Evolutionary conservation across 2,113 vertebrate species (phyloP).

Genomic region (Taurulus bubalis): DNA sequence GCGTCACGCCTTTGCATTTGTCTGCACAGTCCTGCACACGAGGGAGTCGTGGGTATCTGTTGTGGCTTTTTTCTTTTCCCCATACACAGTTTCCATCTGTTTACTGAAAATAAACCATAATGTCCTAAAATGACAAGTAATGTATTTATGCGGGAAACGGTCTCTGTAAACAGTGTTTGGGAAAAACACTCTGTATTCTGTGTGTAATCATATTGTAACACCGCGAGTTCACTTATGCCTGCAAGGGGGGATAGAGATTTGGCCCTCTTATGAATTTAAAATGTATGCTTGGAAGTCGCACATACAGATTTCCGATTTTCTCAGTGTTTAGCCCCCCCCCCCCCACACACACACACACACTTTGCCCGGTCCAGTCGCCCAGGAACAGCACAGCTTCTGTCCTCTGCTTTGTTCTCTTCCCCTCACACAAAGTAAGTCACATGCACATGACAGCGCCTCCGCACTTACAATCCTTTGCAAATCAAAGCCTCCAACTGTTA

Average conservation of each 20-base stretch:
- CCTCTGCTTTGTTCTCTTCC: conserved; percentile 25
- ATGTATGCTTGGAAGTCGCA: conserved; percentile 4
- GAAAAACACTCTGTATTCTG: conserved; percentile 20
- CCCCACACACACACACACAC: too few relatives aligned
- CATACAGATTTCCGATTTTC: not conserved
- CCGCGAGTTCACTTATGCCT: conserved; percentile 34
- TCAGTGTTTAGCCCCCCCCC: not conserved
- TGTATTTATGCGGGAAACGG: conserved; percentile 55
- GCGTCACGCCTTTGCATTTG: conserved; percentile 30
- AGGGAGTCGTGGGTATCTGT: conserved; percentile 19
- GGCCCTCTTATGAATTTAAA: conserved; percentile 14
- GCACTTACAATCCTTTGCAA: not conserved
- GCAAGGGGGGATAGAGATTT: conserved; percentile 3
- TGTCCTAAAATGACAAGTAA: conserved; percentile 51
- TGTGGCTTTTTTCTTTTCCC: conserved; percentile 6
- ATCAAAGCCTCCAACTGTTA: conserved; percentile 31
- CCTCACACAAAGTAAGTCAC: not conserved
- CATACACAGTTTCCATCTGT: conserved; percentile 48
- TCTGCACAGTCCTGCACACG: conserved; percentile 21
- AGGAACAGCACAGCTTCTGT: conserved; percentile 31
- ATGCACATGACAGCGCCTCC: conserved; percentile 17
- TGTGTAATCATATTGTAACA: conserved; percentile 47
- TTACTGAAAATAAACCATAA: conserved; percentile 45
- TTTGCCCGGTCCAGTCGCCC: conserved; percentile 16
- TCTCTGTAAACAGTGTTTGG: conserved; percentile 41